A percentile compares a stretch with the other conserved stretches of the same genome.
Evolutionary conservation across 2,888 invertebrate species (phyloP).

Genomic region (Trachelus iudaicus): DNA sequence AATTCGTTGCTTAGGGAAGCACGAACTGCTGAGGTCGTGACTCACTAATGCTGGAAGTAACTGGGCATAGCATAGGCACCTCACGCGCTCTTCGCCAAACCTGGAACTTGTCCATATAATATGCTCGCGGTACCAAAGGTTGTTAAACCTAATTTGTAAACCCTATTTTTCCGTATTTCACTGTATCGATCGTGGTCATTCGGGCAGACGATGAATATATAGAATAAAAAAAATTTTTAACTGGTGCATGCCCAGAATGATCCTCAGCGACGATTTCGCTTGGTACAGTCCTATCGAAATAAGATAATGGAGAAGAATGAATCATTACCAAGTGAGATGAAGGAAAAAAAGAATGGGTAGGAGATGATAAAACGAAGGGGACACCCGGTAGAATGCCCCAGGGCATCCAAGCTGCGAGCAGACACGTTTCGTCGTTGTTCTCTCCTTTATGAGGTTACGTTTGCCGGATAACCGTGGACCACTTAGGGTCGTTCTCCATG

Average conservation of each 20-base stretch:
- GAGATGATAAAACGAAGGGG: background rate
- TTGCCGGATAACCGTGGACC: slow-evolving; percentile 12
- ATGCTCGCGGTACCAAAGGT: background rate
- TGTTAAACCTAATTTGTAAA: background rate
- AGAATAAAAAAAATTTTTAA: too few species aligned
- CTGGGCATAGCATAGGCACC: background rate
- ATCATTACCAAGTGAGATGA: too few species aligned
- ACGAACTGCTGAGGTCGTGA: background rate
- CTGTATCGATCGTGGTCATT: background rate
- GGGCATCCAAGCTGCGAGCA: background rate
- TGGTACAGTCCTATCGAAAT: background rate
- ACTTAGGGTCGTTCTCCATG: background rate
- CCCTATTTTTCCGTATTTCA: background rate
- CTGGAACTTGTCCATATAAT: background rate
- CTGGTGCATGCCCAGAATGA: too few species aligned
- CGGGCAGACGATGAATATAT: too few species aligned
- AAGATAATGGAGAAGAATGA: background rate
- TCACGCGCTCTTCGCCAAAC: background rate
- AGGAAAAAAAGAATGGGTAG: background rate
- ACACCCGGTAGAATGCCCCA: background rate
- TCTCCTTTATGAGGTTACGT: slow-evolving; percentile 17
- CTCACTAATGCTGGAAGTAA: background rate
- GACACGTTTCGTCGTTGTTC: slow-evolving; percentile 15
- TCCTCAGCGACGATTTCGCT: background rate
- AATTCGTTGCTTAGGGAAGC: background rate